Conservation (phyloP, 2,888 invertebrate genomes). For the Gastracanthus pulcherrimus region DNA sequence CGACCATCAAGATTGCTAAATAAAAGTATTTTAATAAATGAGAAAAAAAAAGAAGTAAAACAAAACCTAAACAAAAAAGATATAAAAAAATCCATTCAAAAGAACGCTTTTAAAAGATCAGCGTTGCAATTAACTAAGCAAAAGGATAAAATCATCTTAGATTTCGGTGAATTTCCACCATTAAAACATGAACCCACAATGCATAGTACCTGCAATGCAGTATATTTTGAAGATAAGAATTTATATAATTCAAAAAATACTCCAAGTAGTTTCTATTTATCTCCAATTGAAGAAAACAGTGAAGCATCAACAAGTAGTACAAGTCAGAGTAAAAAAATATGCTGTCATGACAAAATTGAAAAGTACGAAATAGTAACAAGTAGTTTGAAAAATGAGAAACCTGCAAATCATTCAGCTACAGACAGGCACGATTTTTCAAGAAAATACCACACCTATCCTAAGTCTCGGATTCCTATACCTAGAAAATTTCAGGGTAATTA, state of each 20-base stretch:
- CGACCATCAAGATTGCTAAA: neutral
- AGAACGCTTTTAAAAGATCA: neutral
- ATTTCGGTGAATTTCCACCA: neutral
- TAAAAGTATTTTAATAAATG: neutral
- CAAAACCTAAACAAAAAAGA: neutral
- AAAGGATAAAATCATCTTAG: neutral
- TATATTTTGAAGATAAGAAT: neutral
- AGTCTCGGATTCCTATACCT: conserved; percentile 76
- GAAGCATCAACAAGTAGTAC: conserved; percentile 79
- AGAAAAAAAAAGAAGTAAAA: neutral
- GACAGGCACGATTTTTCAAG: conserved; percentile 63
- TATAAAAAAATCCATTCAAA: neutral
- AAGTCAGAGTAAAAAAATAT: conserved; percentile 67
- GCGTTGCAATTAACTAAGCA: neutral
- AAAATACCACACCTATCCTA: conserved; percentile 80
- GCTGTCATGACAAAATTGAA: conserved; percentile 32
- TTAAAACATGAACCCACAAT: neutral
- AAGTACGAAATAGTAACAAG: neutral
- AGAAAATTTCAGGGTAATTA: conserved; percentile 63
- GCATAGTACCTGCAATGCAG: neutral
- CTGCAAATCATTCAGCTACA: conserved; percentile 4
- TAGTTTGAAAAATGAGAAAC: conserved; percentile 4
- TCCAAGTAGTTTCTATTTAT: conserved; percentile 72
- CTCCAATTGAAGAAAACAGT: conserved; percentile 81
- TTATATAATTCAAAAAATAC: neutral